A percentile compares a stretch with the other conserved stretches of the same genome.
These are phyloP conservation scores for Bubalus kerabau DNA, from an alignment of 2,113 vertebrate genomes.

Conservation along the genomic window DNA sequence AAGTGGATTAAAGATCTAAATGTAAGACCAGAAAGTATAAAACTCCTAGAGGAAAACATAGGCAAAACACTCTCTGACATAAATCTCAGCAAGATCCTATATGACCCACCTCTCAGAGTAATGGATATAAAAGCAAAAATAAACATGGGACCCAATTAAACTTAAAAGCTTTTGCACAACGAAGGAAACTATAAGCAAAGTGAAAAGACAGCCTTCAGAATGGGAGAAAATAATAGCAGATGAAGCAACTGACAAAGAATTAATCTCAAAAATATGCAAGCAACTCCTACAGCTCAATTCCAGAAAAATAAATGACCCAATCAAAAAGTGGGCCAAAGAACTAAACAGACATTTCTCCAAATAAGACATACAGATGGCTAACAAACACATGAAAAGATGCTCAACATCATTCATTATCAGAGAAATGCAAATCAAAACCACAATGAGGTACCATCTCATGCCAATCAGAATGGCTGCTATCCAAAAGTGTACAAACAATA, in stretches of 20 bases:
- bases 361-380: neutral
- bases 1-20: neutral
- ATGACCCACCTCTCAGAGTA: neutral
- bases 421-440: neutral
- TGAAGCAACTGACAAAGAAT: fast-evolving
- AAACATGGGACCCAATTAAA: neutral
- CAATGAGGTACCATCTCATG: fast-evolving
- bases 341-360: neutral
- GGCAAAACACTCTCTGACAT: neutral
- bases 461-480: neutral
- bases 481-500: neutral
- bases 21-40: neutral
- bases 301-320: fast-evolving
- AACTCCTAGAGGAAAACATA: neutral
- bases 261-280: neutral
- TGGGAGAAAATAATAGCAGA: neutral
- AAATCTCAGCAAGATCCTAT: neutral
- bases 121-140: neutral
- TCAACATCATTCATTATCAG: neutral
- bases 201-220: neutral
- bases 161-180: neutral
- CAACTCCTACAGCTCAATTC: neutral
- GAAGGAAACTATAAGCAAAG: neutral
- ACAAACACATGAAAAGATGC: neutral
- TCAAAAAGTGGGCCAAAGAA: neutral